Percentiles rank a stretch among this genome's conserved stretches.
Conservation (phyloP, 2,797 vertebrate genomes). For the Microtus obscurus region DNA sequence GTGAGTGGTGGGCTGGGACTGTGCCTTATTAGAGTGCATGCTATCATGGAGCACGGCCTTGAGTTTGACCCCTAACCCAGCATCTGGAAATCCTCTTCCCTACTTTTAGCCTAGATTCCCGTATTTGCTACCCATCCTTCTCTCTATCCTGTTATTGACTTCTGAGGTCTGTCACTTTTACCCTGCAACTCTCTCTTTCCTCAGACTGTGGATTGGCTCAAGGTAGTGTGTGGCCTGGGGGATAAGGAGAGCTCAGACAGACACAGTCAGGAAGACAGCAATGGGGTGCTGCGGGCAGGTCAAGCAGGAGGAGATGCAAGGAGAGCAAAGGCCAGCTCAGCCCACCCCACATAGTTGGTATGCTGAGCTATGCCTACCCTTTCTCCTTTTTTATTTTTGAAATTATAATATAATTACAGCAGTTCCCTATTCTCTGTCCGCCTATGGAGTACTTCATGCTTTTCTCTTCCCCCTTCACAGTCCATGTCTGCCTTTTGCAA, state of each 20-base stretch:
- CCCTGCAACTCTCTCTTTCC: not conserved
- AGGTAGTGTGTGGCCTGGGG: not conserved
- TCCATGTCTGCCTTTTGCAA: not conserved
- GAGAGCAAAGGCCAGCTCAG: not conserved
- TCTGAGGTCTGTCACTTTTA: not conserved
- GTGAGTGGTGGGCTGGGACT: slow-evolving; percentile 82
- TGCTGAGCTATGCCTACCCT: not conserved
- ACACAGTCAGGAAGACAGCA: not conserved
- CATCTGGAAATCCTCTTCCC: fast-evolving
- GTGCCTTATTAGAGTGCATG: not conserved
- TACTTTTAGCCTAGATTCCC: not conserved
- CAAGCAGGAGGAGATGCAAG: not conserved
- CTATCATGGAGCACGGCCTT: not conserved
- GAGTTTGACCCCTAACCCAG: not conserved
- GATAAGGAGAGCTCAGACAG: not conserved
- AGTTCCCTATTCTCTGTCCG: not conserved
- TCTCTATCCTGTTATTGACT: not conserved
- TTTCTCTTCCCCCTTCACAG: not conserved
- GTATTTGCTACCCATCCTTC: not conserved
- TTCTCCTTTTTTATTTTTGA: not conserved
- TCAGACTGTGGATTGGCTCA: not conserved
- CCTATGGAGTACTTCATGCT: not conserved
- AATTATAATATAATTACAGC: not conserved
- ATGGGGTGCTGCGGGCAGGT: not conserved
- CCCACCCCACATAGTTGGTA: not conserved